Evolutionary conservation across 2,113 vertebrate genomes (phyloP).

Genomic region (Misgurnus anguillicaudatus): DNA sequence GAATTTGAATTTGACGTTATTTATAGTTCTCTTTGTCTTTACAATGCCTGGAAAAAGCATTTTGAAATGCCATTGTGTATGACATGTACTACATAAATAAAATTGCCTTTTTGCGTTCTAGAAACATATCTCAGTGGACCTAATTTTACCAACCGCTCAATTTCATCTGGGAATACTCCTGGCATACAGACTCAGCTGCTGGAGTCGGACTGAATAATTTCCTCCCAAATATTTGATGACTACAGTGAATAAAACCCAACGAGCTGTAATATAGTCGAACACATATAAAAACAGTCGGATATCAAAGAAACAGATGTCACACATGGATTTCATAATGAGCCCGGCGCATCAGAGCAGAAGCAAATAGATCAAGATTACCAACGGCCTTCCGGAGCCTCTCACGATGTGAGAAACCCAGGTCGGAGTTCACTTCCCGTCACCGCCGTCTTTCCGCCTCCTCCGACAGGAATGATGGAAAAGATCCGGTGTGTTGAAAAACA

Average conservation of each 20-base stretch:
- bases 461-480: constrained; percentile 35
- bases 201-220: constrained; percentile 2
- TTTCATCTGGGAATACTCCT: constrained; percentile 22
- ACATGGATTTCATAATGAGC: constrained; percentile 27
- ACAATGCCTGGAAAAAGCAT: too few species aligned
- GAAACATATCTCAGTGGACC: constrained; percentile 5
- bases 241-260: constrained; percentile 2
- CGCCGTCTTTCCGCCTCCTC: constrained; percentile 2
- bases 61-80: too few species aligned
- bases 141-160: constrained; percentile 9
- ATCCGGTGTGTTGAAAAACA: constrained; percentile 27
- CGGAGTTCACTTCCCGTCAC: constrained; percentile 5
- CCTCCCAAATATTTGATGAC: constrained; percentile 7
- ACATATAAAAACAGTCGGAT: neutral
- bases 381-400: neutral
- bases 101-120: neutral
- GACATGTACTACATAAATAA: too few species aligned
- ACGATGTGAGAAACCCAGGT: neutral
- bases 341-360: neutral
- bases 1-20: too few species aligned
- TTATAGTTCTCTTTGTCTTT: too few species aligned
- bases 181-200: neutral
- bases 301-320: constrained; percentile 28
- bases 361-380: neutral
- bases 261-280: neutral